Base-by-base conservation (phyloP, 1,140 invertebrate species). In the Brachionus rubens region DNA sequence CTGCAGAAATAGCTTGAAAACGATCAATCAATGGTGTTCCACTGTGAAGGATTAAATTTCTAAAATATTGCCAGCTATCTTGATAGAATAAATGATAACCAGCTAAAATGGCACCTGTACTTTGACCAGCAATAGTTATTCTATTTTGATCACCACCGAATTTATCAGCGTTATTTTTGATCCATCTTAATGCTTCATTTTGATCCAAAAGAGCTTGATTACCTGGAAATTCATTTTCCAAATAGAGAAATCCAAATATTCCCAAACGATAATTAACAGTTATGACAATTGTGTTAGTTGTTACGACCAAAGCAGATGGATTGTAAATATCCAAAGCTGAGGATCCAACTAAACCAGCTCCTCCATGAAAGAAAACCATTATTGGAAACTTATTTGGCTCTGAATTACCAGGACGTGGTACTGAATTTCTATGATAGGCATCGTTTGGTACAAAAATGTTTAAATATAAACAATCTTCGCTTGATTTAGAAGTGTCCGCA, bases 41-140 rank as follows among this genome's bases (percentile, higher is more conserved):
- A 75, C 87, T 88, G 80, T 90, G 87, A 76, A 89, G 78, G 30
- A 89, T 88, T n/a, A 87, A 87, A 77, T 93, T 91, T 77, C 89
- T 90, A 86, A 97, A 98, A 47, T 95, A 88, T 79, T 93, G 90
- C 78, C 91, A 86, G 79, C 85, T 88, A 19, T 95, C 86, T 0
- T 93, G 92, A 6, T 92, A 95, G 5, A 99, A 85, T 54, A 98
- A 87, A 86, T 97, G 94, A 80, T 96, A 86, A 12, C 91, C 91
- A 1, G 98, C 92, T 36, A 92, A 92, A 9, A 92, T 92, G 0
- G 93, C 94, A 10, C 96, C 95, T 14, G 81, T 80, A 4, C 78
- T 78, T 62, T 79, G 77, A 9, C 81, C 81, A 46, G 79, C 77
- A 10, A 81, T 65, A 6, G 81, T 81, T 3, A 82, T 72, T 12